phyloP scores from a whole-genome alignment of 2,888 invertebrate species.

The Prosapia bicincta region DNA sequence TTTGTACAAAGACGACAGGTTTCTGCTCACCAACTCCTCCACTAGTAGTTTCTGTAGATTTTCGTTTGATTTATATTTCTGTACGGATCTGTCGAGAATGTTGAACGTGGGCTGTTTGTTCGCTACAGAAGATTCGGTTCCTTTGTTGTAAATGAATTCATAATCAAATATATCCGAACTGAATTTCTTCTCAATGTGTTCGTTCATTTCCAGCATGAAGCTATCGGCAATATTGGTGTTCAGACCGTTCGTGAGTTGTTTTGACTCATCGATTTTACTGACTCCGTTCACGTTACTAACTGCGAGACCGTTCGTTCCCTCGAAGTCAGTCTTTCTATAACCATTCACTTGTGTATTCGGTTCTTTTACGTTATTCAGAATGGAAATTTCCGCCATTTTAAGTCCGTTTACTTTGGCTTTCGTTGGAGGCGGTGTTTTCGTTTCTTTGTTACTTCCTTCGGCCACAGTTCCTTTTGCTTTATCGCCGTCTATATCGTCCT shows the following conservation, averaged over 20 bases:
- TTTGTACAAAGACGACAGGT: neutral
- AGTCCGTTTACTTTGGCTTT: neutral
- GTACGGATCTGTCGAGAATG: neutral
- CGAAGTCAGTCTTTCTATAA: too few species aligned
- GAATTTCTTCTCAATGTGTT: slow-evolving; percentile 20
- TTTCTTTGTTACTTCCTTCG: neutral
- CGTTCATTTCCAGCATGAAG: slow-evolving; percentile 22
- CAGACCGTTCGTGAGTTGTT: neutral
- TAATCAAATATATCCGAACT: neutral
- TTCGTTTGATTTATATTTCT: neutral
- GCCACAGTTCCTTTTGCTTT: too few species aligned
- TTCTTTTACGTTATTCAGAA: neutral
- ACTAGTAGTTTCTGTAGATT: neutral
- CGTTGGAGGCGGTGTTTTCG: neutral
- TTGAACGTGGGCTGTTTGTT: neutral
- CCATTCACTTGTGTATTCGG: too few species aligned
- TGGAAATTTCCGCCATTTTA: neutral
- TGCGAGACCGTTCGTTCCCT: too few species aligned
- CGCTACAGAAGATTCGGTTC: neutral
- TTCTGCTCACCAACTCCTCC: neutral
- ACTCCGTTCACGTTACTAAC: neutral
- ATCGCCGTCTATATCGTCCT: neutral
- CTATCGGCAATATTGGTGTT: slow-evolving; percentile 12
- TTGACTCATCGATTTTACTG: neutral
- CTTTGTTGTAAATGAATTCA: neutral